phyloP scores from a whole-genome alignment of 2,888 invertebrate species.

The Azorinus chamasolen region DNA sequence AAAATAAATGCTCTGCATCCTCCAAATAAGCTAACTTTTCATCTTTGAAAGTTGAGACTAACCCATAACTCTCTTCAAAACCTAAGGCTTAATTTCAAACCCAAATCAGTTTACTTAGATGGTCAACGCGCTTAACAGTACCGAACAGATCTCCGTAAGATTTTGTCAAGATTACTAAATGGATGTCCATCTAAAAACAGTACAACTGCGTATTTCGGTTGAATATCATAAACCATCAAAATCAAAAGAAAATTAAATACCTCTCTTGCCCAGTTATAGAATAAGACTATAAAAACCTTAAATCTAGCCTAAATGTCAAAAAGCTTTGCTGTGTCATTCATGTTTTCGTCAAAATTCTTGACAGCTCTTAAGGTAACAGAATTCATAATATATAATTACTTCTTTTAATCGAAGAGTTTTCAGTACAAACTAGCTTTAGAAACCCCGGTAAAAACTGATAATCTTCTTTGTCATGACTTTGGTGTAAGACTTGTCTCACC shows the following conservation, averaged over 20 bases:
- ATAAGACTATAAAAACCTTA: constrained; percentile 71
- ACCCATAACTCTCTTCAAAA: constrained; percentile 71
- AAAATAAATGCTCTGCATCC: constrained; percentile 76
- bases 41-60: constrained; percentile 63
- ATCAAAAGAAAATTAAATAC: constrained; percentile 68
- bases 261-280: constrained; percentile 67
- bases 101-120: constrained; percentile 51
- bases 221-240: constrained; percentile 52
- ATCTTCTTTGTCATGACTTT: constrained; percentile 45
- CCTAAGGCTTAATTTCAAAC: constrained; percentile 71
- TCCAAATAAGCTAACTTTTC: constrained; percentile 67
- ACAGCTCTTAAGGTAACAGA: background rate
- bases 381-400: background rate
- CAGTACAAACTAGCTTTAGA: constrained; percentile 47
- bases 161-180: constrained; percentile 66
- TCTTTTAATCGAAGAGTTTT: background rate
- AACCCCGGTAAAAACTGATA: constrained; percentile 53
- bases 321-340: background rate
- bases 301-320: background rate
- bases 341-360: background rate
- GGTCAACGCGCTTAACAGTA: constrained; percentile 61
- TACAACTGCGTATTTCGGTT: constrained; percentile 66
- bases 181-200: constrained; percentile 80
- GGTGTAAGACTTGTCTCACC: constrained; percentile 51
- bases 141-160: constrained; percentile 75